Evolutionary conservation across 2,888 invertebrate genomes (phyloP).

Genomic region (Drosophila meridiana): DNA sequence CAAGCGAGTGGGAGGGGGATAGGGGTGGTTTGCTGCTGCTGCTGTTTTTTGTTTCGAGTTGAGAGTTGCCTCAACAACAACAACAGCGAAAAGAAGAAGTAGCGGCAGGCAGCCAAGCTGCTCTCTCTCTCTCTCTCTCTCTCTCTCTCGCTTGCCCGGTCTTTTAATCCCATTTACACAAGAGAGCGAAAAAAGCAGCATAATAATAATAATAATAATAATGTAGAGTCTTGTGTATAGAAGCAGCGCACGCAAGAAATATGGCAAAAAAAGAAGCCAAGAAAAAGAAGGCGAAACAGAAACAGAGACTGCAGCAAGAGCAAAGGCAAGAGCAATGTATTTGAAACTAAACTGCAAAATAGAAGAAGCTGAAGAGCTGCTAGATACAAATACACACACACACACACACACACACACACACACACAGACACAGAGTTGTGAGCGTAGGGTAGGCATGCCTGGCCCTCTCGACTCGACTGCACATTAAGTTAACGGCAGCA

Average conservation of each 20-base stretch:
- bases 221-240: conserved; percentile 73
- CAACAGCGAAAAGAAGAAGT: conserved; percentile 22
- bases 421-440: neutral
- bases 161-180: conserved; percentile 58
- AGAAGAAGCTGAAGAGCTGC: conserved; percentile 49
- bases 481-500: conserved; percentile 69
- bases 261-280: conserved; percentile 36
- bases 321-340: conserved; percentile 63
- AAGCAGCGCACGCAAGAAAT: conserved; percentile 50
- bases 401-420: neutral
- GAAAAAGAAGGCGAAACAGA: conserved; percentile 40
- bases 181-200: conserved; percentile 40
- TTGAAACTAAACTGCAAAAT: conserved; percentile 80
- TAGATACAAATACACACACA: neutral
- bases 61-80: conserved; percentile 48
- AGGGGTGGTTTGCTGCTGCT: conserved; percentile 39
- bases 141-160: conserved; percentile 18
- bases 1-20: neutral
- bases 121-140: conserved; percentile 19
- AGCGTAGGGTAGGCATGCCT: neutral
- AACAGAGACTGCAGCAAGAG: conserved; percentile 18
- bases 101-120: conserved; percentile 4
- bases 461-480: conserved; percentile 44
- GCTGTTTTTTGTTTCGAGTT: conserved; percentile 59
- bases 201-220: conserved; percentile 71